These are phyloP conservation scores for Amblyraja radiata DNA, from an alignment of 2,797 vertebrate genomes.

Conservation along the genomic window DNA sequence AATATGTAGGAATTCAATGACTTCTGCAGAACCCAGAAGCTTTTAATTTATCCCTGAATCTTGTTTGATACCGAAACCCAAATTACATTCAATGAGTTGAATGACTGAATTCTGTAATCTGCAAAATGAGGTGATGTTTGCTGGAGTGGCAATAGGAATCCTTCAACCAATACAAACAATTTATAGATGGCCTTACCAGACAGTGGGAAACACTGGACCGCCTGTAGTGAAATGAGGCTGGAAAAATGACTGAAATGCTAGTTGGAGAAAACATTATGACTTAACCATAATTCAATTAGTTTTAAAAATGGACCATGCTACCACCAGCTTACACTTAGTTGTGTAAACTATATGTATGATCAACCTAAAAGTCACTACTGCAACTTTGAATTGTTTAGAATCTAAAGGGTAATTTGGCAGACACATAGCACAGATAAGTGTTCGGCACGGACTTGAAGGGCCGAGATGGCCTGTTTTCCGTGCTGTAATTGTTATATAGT, in stretches of 20 bases:
- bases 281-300: too few relatives aligned
- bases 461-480: too few relatives aligned
- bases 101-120: not conserved
- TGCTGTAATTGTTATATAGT: too few relatives aligned
- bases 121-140: not conserved
- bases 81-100: not conserved
- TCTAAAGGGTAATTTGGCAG: not conserved
- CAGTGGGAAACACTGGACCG: too few relatives aligned
- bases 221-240: too few relatives aligned
- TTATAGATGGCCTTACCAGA: too few relatives aligned
- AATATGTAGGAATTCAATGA: not conserved
- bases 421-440: not conserved
- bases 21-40: not conserved
- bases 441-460: too few relatives aligned
- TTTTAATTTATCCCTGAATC: not conserved
- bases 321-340: not conserved
- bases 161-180: not conserved
- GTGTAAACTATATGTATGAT: not conserved
- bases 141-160: not conserved
- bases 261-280: too few relatives aligned
- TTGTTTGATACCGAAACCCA: not conserved
- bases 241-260: too few relatives aligned
- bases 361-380: not conserved
- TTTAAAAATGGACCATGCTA: too few relatives aligned
- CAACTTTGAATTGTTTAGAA: not conserved